phyloP scores from a whole-genome alignment of 2,888 invertebrate genomes.

The Pharmacophagus antenor region DNA sequence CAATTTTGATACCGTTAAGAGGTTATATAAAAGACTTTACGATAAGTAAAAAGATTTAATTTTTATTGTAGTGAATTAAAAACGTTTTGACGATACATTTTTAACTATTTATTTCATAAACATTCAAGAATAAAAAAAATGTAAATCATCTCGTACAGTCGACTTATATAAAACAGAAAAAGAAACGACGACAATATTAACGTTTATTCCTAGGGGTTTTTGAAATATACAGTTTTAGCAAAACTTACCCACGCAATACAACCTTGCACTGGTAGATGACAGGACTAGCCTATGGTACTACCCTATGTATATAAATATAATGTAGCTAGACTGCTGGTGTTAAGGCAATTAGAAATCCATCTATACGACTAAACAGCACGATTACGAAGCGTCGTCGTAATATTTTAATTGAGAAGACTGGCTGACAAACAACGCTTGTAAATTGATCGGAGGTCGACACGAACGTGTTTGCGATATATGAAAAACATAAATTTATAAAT shows the following conservation, averaged over 20 bases:
- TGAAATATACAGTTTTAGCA: background rate
- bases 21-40: too few species aligned
- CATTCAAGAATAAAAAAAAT: too few species aligned
- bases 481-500: background rate
- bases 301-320: conserved; percentile 27
- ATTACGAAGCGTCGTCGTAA: conserved; percentile 47
- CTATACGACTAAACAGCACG: conserved; percentile 40
- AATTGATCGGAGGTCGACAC: conserved; percentile 12
- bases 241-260: conserved; percentile 1
- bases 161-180: too few species aligned
- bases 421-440: conserved; percentile 30
- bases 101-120: too few species aligned
- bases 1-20: too few species aligned
- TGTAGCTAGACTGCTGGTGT: conserved; percentile 10
- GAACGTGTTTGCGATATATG: conserved; percentile 1
- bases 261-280: conserved; percentile 8
- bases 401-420: conserved; percentile 57
- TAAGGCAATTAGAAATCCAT: conserved; percentile 27
- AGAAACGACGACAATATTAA: background rate
- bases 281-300: background rate
- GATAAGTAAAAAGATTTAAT: too few species aligned
- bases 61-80: too few species aligned
- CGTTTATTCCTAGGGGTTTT: background rate
- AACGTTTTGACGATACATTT: too few species aligned
- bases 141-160: background rate